A percentile compares a stretch with the other conserved stretches of the same genome.
phyloP scores from a whole-genome alignment of 2,113 vertebrate genomes.

The Kryptolebias marmoratus region DNA sequence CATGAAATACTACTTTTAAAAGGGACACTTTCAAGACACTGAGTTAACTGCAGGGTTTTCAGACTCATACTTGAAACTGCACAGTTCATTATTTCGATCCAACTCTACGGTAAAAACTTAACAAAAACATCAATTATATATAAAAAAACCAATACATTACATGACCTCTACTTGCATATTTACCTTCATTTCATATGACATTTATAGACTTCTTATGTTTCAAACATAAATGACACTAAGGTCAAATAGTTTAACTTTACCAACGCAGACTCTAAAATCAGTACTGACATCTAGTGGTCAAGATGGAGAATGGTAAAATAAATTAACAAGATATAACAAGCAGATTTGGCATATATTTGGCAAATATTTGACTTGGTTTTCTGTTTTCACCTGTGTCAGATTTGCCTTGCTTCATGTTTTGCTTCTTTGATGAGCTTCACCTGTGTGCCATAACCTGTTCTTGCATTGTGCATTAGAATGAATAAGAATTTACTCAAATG shows the following conservation, averaged over 20 bases:
- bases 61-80: too few species aligned
- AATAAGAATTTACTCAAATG: too few species aligned
- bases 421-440: not conserved
- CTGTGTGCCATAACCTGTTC: not conserved
- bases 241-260: not conserved
- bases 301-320: not conserved
- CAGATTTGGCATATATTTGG: too few species aligned
- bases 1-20: too few species aligned
- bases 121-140: not conserved
- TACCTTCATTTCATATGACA: conserved; percentile 1
- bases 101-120: not conserved
- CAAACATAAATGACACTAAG: not conserved
- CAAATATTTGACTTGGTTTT: not conserved
- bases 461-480: not conserved
- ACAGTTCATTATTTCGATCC: not conserved
- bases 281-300: not conserved
- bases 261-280: too few species aligned
- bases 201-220: not conserved
- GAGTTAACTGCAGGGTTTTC: too few species aligned
- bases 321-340: too few species aligned
- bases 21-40: too few species aligned
- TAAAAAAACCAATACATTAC: conserved; percentile 44
- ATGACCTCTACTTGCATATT: conserved; percentile 29
- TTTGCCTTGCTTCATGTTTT: not conserved
- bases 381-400: not conserved